Conservation (phyloP, 2,888 invertebrate genomes). For the Oxycera nigricornis region DNA sequence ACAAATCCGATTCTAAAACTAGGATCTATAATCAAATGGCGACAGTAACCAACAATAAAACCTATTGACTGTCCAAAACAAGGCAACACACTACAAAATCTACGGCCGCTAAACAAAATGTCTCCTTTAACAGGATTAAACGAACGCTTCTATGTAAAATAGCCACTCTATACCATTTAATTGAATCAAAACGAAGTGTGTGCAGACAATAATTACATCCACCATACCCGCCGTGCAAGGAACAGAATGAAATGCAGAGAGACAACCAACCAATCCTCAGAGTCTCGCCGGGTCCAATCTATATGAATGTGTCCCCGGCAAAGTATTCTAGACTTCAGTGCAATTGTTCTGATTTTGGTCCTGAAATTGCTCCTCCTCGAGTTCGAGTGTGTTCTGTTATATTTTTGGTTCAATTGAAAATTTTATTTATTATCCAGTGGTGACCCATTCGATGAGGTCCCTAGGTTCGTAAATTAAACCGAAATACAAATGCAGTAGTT, state of each 20-base stretch:
- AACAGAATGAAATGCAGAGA: neutral
- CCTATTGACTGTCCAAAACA: too few species aligned
- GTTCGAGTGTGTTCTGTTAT: constrained; percentile 40
- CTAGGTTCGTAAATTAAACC: constrained; percentile 41
- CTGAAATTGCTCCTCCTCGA: neutral
- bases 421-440: constrained; percentile 47
- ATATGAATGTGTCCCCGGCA: neutral
- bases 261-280: neutral
- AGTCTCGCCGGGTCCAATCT: neutral
- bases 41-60: too few species aligned
- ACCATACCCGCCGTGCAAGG: neutral
- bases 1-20: too few species aligned
- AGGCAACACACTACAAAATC: neutral
- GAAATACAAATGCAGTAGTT: constrained; percentile 43
- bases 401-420: constrained; percentile 47
- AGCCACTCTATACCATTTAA: constrained; percentile 40
- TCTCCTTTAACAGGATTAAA: constrained; percentile 13
- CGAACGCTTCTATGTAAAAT: constrained; percentile 40
- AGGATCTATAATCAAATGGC: too few species aligned
- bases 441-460: constrained; percentile 45
- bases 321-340: neutral
- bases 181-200: constrained; percentile 46
- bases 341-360: neutral
- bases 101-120: neutral
- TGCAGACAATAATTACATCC: constrained; percentile 45